These are phyloP conservation scores for Columba janthina DNA, from an alignment of 2,113 vertebrate genomes.

Conservation along the genomic window DNA sequence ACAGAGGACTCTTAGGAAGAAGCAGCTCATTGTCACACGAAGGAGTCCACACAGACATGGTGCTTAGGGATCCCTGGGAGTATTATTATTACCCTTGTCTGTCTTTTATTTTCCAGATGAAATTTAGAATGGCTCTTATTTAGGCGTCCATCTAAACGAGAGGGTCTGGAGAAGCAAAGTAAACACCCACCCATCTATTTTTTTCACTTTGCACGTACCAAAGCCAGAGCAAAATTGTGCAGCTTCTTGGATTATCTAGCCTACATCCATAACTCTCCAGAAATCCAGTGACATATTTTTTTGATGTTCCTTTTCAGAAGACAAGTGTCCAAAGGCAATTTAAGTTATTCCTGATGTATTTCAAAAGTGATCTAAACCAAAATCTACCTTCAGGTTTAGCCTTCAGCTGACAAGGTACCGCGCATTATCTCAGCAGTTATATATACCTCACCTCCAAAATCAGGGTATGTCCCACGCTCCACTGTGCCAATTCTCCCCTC, in stretches of 20 bases:
- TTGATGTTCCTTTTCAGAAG: not conserved
- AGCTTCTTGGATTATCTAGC: not conserved
- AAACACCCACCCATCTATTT: not conserved
- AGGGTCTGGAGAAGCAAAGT: not conserved
- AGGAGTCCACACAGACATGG: not conserved
- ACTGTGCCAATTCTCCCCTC: not conserved
- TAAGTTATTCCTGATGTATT: not conserved
- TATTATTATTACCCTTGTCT: not conserved
- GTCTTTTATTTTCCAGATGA: not conserved
- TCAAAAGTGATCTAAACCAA: not conserved
- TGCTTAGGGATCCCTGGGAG: not conserved
- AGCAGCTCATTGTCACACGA: not conserved
- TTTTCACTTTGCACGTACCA: not conserved
- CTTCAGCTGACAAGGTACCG: not conserved
- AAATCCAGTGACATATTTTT: not conserved
- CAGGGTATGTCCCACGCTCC: not conserved
- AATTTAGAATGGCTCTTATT: not conserved
- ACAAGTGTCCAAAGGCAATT: not conserved
- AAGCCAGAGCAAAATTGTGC: not conserved
- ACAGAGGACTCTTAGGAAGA: not conserved
- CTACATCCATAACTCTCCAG: fast-evolving
- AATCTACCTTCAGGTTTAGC: not conserved
- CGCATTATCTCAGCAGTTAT: not conserved
- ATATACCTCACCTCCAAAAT: not conserved
- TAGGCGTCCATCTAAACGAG: not conserved